These are phyloP conservation scores for Drosophila flavopinicola DNA, from an alignment of 2,888 invertebrate species.

Conservation along the genomic window DNA sequence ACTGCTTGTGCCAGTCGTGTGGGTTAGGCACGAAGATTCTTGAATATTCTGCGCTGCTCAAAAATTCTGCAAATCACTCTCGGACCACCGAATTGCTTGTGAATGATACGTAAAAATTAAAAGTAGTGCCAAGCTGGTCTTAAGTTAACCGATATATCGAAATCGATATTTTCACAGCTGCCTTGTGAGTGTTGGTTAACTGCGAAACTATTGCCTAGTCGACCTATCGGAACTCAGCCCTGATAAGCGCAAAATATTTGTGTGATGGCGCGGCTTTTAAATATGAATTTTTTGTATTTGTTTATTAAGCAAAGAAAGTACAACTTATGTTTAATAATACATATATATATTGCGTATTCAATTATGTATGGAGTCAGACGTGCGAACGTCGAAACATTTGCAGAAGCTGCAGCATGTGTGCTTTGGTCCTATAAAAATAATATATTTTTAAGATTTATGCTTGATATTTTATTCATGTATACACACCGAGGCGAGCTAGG, in stretches of 20 bases:
- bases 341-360: background rate
- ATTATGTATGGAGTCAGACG: constrained; percentile 5
- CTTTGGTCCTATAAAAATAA: constrained; percentile 39
- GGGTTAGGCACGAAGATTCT: constrained; percentile 46
- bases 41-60: constrained; percentile 48
- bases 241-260: background rate
- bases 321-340: background rate
- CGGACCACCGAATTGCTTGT: constrained; percentile 9
- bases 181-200: constrained; percentile 21
- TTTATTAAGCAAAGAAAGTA: background rate
- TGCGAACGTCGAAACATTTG: constrained; percentile 54
- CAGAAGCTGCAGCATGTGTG: constrained; percentile 65
- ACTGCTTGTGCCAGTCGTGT: constrained; percentile 20
- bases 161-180: constrained; percentile 3
- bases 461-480: background rate
- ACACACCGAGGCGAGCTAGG: constrained; percentile 50
- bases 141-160: constrained; percentile 5
- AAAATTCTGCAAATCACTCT: constrained; percentile 68
- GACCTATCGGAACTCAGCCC: background rate
- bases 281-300: background rate
- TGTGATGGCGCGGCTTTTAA: constrained; percentile 5
- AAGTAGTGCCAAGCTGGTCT: constrained; percentile 74
- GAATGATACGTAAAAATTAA: constrained; percentile 32
- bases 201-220: background rate
- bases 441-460: background rate